Conservation (phyloP, 2,113 vertebrate genomes). For the Laticauda colubrina region DNA sequence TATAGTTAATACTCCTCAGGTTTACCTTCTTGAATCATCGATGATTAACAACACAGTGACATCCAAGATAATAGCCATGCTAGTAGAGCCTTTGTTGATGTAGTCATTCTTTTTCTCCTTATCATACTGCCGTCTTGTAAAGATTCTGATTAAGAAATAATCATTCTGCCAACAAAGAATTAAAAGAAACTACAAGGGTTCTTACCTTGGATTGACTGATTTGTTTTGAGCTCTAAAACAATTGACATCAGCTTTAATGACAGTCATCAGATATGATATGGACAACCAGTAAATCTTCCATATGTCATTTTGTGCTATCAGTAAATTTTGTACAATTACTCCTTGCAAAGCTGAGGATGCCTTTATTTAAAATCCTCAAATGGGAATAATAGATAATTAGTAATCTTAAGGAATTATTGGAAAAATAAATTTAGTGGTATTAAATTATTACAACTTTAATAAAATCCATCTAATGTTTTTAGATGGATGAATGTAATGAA, state of each 20-base stretch:
- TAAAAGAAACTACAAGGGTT: neutral
- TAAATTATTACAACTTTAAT: neutral
- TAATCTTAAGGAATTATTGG: neutral
- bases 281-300: neutral
- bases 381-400: neutral
- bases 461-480: neutral
- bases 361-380: neutral
- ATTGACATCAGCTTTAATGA: neutral
- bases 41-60: neutral
- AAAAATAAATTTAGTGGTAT: neutral
- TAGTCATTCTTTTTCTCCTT: neutral
- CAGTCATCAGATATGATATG: neutral
- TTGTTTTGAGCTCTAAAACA: neutral
- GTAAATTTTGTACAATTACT: neutral
- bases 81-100: neutral
- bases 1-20: neutral
- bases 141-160: neutral
- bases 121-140: neutral
- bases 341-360: neutral
- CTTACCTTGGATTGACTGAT: neutral
- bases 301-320: neutral
- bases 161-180: neutral
- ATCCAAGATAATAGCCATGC: neutral
- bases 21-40: neutral
- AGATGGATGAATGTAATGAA: neutral